Conservation (phyloP, 2,797 vertebrate species). For the Aphelocoma californica region DNA sequence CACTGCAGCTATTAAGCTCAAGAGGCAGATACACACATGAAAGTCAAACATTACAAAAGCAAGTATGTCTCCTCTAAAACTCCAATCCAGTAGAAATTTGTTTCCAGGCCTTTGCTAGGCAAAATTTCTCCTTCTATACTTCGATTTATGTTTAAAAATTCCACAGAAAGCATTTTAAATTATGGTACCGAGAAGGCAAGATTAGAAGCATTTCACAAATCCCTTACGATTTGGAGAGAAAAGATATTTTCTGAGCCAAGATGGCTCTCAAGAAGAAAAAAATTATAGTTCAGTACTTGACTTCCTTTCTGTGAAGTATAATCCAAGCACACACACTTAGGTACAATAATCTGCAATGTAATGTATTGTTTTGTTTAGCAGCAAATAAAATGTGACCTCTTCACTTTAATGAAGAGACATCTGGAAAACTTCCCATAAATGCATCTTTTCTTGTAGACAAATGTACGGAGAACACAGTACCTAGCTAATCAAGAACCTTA, state of each 20-base stretch:
- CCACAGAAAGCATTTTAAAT: neutral
- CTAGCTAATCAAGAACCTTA: constrained; percentile 52
- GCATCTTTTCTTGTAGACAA: constrained; percentile 22
- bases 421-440: constrained; percentile 60
- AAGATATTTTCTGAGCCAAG: constrained; percentile 43
- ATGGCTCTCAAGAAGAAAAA: constrained; percentile 34
- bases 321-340: constrained; percentile 12
- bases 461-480: constrained; percentile 25
- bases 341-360: constrained; percentile 21
- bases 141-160: constrained; percentile 28
- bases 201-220: constrained; percentile 13
- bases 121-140: neutral
- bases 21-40: neutral
- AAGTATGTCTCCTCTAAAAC: neutral
- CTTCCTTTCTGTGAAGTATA: constrained; percentile 34
- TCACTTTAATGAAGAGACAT: constrained; percentile 56
- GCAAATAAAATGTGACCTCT: constrained; percentile 49
- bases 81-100: neutral
- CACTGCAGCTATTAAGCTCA: neutral
- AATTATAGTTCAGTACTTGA: constrained; percentile 14
- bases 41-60: neutral
- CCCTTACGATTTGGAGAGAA: constrained; percentile 24
- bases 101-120: neutral
- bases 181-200: neutral
- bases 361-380: constrained; percentile 57